Evolutionary conservation across 2,113 vertebrate genomes (phyloP).

Genomic region (Hoplias malabaricus): DNA sequence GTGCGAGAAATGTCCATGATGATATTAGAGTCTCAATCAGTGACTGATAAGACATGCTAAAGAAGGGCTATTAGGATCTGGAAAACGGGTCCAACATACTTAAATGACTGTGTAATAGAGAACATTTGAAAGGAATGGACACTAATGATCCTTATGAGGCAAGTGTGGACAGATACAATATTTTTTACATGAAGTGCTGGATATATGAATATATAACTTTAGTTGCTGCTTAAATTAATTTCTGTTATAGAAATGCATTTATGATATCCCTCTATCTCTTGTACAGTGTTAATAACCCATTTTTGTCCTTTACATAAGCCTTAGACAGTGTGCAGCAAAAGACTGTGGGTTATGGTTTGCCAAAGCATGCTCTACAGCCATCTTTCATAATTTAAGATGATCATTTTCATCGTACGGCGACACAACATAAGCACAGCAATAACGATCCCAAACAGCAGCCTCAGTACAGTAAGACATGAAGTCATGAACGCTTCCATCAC

Average conservation of each 20-base stretch:
- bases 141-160: constrained; percentile 43
- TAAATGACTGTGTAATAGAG: constrained; percentile 43
- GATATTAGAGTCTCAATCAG: constrained; percentile 50
- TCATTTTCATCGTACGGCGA: constrained; percentile 11
- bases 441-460: constrained; percentile 27
- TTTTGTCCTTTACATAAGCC: no score
- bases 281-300: not conserved
- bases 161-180: constrained; percentile 22
- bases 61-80: constrained; percentile 48
- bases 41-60: constrained; percentile 51
- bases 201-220: not conserved
- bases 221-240: not conserved
- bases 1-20: constrained; percentile 49
- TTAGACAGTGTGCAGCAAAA: no score
- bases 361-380: not conserved
- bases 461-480: constrained; percentile 42
- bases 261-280: not conserved
- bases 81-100: constrained; percentile 49
- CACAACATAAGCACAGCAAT: constrained; percentile 23
- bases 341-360: not conserved
- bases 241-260: not conserved
- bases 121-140: constrained; percentile 41
- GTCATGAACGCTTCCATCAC: constrained; percentile 46
- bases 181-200: not conserved
- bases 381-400: constrained; percentile 22